Evolutionary conservation across 92 coral and sea anemone species (phyloP), one percentile per base, ranked within the genome.

Genomic region (Diadumene lineata): DNA sequence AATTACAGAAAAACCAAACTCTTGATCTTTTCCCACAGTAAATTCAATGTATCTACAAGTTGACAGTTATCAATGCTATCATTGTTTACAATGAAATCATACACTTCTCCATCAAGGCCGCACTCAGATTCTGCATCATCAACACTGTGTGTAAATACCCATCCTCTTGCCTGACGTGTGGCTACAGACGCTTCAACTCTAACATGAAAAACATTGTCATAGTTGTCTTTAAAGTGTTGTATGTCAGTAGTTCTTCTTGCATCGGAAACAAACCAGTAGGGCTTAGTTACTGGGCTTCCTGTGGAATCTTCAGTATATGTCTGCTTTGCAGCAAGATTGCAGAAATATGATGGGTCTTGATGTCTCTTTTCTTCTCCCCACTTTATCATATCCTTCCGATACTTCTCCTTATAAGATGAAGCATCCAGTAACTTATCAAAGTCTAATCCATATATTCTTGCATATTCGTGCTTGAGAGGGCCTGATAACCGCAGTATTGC

Each of bases 41-140:
- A 22, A 19, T 25, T 43, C 33, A 78, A 43, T 11, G 82, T 55
- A 16, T 15, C 32, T 23, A 34, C 43, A 38, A 78, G 69, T 26
- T 78, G 68, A 62, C 68, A 21, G 29, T 67, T 70, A 43, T 87
- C 76, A 18, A 90, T 92, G 68, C 92, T 80, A 71, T 94, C 82
- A 68, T 96, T 96, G 31, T 81, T 76, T 25, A 96, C 75, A 7
- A 84, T 31, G 30, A 89, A 46, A 81, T 96, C 97, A 81, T 78
- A 88, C 34, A 44, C 55, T 43, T 76, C 97, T 2, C 69, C 57
- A 72, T 96, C 99, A 44, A 96, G 82, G 4, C 94, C 99, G 30
- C 99, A 96, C 78, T 96, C 99, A 23, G 99, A 96, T 50, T 96
- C 97, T 8, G 93, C 93, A 76, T 96, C 97, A 74, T 96, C 99